These are phyloP conservation scores for Ascidia mentula DNA, from an alignment of 23 tunicate species.

Conservation along the genomic window DNA sequence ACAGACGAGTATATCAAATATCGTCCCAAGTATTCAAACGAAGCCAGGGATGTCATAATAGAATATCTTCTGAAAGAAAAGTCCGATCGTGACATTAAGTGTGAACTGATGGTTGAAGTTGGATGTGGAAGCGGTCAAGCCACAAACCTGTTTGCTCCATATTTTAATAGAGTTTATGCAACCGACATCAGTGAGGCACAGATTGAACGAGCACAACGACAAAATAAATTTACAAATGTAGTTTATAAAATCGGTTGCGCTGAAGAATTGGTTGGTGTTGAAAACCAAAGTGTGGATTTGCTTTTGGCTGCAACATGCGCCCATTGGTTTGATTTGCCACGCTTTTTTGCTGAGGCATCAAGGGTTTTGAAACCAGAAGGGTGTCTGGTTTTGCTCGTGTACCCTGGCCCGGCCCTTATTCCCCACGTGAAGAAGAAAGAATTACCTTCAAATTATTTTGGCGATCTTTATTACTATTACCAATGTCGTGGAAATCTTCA, in stretches of 20 bases:
- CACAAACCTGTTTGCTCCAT: conserved; percentile 22
- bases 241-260: conserved; percentile 41
- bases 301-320: conserved; percentile 45
- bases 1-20: no score
- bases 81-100: no score
- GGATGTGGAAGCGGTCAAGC: conserved; percentile 75
- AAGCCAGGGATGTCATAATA: no score
- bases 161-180: conserved; percentile 33
- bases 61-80: no score
- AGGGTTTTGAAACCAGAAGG: conserved; percentile 68
- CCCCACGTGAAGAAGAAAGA: not conserved
- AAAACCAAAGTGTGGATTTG: conserved; percentile 45
- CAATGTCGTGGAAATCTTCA: not conserved
- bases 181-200: conserved; percentile 53
- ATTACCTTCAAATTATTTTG: not conserved
- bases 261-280: conserved; percentile 27
- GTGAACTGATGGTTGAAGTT: no score
- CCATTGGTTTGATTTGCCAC: conserved; percentile 70
- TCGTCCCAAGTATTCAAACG: no score
- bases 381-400: conserved; percentile 51
- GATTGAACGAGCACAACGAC: conserved; percentile 32
- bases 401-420: conserved; percentile 6
- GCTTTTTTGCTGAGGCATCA: conserved; percentile 45
- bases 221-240: conserved; percentile 20
- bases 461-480: not conserved